Evolutionary conservation across 92 coral and sea anemone species (phyloP), one percentile per base, ranked within the genome.

Genomic region (Phenganax stokvisi): DNA sequence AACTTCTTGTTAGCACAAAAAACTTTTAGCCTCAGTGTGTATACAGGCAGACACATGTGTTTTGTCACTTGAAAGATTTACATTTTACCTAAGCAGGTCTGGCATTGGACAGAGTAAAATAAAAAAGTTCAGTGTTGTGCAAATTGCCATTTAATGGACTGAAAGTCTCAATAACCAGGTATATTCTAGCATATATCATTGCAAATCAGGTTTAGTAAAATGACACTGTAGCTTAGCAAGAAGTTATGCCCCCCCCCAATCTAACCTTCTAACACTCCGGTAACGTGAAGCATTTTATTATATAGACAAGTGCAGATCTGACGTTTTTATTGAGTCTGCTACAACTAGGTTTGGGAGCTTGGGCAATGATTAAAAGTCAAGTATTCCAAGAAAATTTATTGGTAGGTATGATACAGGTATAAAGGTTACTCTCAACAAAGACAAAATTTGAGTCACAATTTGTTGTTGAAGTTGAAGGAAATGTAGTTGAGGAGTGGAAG

Each of bases 361-460:
- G 99, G 99, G 86, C 91, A 51, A 96, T 92, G 97, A 96, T 96
- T 74, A 91, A 91, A 28, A 92, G 90, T 64, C 99, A 96, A 44
- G 89, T 89, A 29, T 96, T 96, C 74, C 92, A 86, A 74, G 99
- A 96, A 71, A 74, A 75, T 31, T 87, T 90, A 25, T 80, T 92
- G 97, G 99, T 96, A 83, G 84, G 94, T 54, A 13, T 59, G n/a
- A 9, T 27, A 16, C 52, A 17, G 6, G 25, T 20, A 20, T 20
- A 20, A 20, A 1, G 37, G 0, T n/a, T 3, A 47, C 66, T 28
- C 77, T 77, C 20, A 37, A 37, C 47, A 37, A 5, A 37, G 47
- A 5, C 47, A 1, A 5, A 37, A 2, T 37, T 37, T 37, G 2
- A 5, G 47, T 37, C 47, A 37, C 47, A 37, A 37, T 37, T 37